Evolutionary conservation across 1,140 invertebrate genomes (phyloP), one percentile per base, ranked within the genome.

Genomic region (Ceratina calcarata): DNA sequence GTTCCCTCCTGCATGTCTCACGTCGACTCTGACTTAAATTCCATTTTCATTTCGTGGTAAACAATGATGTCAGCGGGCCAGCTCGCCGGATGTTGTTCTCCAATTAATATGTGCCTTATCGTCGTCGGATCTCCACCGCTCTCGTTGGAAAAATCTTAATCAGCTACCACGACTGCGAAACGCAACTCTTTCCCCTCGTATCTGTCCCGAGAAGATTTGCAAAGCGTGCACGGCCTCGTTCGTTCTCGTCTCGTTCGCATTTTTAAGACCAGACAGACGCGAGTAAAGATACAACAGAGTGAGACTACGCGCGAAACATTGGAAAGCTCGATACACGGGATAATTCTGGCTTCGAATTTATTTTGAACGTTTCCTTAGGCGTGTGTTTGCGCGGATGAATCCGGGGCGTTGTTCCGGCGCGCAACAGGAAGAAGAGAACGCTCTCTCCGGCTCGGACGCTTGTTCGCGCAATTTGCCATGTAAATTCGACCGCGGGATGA

Each of bases 401-500:
- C 16, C 37, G 10, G 15, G 27, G 2, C 60, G 45, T 73, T 58
- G 15, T 49, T 32, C 15, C 20, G 58, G 0, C 16, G 8, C 12
- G 18, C 57, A 67, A 53, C 81, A 83, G 67, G 22, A 18, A 67
- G 49, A 82, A 82, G 79, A 82, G 78, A 82, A 81, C 60, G 61
- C 67, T 64, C 64, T 64, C 24, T 67, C 68, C 45, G 27, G 4
- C 12, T 10, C 53, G 53, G 27, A 32, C 27, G 32, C 8, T 22
- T 58, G 65, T 72, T 67, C 62, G 73, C 79, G 76, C 73, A 88
- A 88, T 88, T 88, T 87, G 65, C 77, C 78, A 89, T 89, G 87
- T 86, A 87, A 89, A 89, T 89, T 87, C 84, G 85, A 84, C 65
- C 70, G 78, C 22, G 71, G 68, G 79, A 80, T 80, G 86, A 88